Conservation (phyloP, 1,140 invertebrate species). For the Drosophila chauvacae region DNA sequence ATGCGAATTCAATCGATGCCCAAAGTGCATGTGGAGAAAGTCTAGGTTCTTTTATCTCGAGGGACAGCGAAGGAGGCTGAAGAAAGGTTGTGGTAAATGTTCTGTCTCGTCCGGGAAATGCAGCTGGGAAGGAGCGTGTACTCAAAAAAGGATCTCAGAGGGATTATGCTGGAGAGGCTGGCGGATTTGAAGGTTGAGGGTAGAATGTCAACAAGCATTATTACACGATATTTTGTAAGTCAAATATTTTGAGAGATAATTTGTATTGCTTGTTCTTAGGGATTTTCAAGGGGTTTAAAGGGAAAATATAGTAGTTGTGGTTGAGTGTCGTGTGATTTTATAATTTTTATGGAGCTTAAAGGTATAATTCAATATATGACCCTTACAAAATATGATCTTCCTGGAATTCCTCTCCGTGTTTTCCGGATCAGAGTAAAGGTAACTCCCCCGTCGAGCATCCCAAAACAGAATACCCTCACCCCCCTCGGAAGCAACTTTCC, state of each 20-base stretch:
- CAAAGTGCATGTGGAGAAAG: constrained; percentile 36
- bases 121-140: constrained; percentile 8
- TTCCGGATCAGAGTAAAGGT: constrained; percentile 1
- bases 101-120: constrained; percentile 17
- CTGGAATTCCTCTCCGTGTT: background rate
- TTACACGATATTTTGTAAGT: constrained; percentile 20
- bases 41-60: constrained; percentile 18
- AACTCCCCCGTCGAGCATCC: constrained; percentile 20
- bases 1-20: constrained; percentile 49
- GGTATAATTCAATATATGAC: no score
- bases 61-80: constrained; percentile 19
- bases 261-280: background rate
- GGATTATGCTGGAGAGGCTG: constrained; percentile 9
- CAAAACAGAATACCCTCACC: background rate
- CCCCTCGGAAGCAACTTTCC: constrained; percentile 2
- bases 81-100: constrained; percentile 8
- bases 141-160: constrained; percentile 14
- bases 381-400: background rate
- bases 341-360: no score
- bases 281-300: background rate
- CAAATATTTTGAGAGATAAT: constrained; percentile 5
- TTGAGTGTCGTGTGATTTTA: no score
- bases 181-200: constrained; percentile 1
- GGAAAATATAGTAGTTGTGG: background rate
- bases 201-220: constrained; percentile 25